These are phyloP conservation scores for Myodes glareolus DNA, from an alignment of 2,113 vertebrate genomes.

Conservation along the genomic window DNA sequence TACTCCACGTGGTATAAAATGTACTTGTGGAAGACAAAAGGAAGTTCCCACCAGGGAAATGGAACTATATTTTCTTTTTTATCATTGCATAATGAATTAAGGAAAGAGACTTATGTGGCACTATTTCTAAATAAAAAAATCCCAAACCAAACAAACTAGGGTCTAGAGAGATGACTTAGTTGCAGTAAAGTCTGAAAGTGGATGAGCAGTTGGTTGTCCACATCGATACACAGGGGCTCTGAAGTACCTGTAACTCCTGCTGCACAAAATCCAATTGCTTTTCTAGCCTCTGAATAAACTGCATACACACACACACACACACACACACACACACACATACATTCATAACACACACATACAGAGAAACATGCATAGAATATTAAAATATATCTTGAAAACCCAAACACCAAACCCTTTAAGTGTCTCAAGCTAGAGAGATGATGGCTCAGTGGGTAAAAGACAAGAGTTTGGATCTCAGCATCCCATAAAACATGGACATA, in stretches of 20 bases:
- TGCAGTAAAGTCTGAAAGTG: neutral
- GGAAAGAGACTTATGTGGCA: neutral
- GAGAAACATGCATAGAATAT: no score
- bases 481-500: no score
- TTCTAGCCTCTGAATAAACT: no score
- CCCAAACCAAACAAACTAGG: neutral
- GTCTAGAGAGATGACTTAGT: neutral
- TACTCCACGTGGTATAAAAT: neutral
- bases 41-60: neutral
- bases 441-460: no score
- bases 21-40: neutral
- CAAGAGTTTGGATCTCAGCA: no score
- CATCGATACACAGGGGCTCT: rapidly evolving
- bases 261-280: no score
- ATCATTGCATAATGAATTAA: neutral
- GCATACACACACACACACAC: no score
- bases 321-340: no score
- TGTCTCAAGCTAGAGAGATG: no score
- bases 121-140: neutral
- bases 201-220: neutral
- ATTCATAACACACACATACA: no score
- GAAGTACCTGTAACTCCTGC: neutral
- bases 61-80: neutral
- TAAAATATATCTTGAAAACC: no score
- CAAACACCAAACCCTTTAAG: no score